These are phyloP conservation scores for Cheilosia soror DNA, from an alignment of 2,888 invertebrate species.

Conservation along the genomic window DNA sequence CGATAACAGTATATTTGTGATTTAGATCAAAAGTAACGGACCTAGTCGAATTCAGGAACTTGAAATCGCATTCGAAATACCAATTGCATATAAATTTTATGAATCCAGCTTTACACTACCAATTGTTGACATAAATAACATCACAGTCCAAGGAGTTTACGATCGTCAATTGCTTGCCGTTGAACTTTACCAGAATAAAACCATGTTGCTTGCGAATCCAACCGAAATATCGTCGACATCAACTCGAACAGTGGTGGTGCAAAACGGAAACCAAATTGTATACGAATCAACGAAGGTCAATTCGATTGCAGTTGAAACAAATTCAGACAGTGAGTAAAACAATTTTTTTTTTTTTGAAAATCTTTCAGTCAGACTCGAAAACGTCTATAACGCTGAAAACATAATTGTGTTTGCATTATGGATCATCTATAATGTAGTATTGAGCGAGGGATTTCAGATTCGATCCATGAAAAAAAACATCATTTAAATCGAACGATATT, in stretches of 20 bases:
- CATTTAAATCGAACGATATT: too few relatives aligned
- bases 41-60: constrained; percentile 82
- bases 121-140: constrained; percentile 81
- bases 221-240: constrained; percentile 78
- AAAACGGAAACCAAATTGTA: constrained; percentile 69
- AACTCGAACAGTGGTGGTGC: constrained; percentile 66
- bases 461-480: too few relatives aligned
- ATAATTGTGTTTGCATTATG: too few relatives aligned
- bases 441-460: too few relatives aligned
- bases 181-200: constrained; percentile 81
- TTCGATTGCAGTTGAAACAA: constrained; percentile 47
- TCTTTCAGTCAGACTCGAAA: background rate
- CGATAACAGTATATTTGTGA: background rate
- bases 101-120: constrained; percentile 79
- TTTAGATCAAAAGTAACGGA: constrained; percentile 82
- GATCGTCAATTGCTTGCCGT: constrained; percentile 80
- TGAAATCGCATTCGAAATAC: constrained; percentile 81
- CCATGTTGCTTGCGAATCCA: constrained; percentile 80
- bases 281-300: constrained; percentile 35
- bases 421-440: too few relatives aligned
- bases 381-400: too few relatives aligned
- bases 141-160: constrained; percentile 81
- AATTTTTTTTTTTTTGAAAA: background rate
- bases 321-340: constrained; percentile 50
- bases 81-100: constrained; percentile 81